phyloP scores from a whole-genome alignment of 2,888 invertebrate species.

The Apodemia mormo region DNA sequence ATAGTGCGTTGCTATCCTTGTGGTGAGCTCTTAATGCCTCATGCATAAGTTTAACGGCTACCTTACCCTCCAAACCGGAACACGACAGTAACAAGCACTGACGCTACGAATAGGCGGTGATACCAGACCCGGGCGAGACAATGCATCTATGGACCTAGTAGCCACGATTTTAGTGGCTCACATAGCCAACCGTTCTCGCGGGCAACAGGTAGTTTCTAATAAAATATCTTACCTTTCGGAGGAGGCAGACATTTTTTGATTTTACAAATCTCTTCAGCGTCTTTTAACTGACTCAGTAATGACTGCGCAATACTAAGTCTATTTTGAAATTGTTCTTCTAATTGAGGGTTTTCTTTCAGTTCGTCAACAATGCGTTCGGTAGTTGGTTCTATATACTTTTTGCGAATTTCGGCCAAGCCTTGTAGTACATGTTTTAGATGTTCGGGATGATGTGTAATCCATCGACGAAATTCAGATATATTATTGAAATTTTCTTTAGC shows the following conservation, averaged over 20 bases:
- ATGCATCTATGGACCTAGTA: no score
- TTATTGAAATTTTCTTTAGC: slow-evolving; percentile 36
- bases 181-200: no score
- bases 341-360: slow-evolving; percentile 35
- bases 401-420: slow-evolving; percentile 39
- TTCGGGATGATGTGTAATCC: slow-evolving; percentile 41
- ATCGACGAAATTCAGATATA: slow-evolving; percentile 38
- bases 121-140: no score
- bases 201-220: slow-evolving; percentile 21
- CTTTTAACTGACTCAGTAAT: slow-evolving; percentile 20
- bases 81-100: no score
- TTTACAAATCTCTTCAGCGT: slow-evolving; percentile 41
- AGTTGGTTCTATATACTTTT: slow-evolving; percentile 36
- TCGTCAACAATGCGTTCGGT: slow-evolving; percentile 32
- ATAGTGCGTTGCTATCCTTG: no score
- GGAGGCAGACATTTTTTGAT: not conserved
- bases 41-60: no score
- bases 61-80: no score
- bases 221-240: not conserved
- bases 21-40: no score
- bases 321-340: slow-evolving; percentile 33
- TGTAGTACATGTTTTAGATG: slow-evolving; percentile 50
- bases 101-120: no score
- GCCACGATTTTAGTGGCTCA: no score
- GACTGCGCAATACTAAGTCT: slow-evolving; percentile 24